These are phyloP conservation scores for Drosophila pectinifera DNA, from an alignment of 1,140 invertebrate genomes.

Conservation along the genomic window DNA sequence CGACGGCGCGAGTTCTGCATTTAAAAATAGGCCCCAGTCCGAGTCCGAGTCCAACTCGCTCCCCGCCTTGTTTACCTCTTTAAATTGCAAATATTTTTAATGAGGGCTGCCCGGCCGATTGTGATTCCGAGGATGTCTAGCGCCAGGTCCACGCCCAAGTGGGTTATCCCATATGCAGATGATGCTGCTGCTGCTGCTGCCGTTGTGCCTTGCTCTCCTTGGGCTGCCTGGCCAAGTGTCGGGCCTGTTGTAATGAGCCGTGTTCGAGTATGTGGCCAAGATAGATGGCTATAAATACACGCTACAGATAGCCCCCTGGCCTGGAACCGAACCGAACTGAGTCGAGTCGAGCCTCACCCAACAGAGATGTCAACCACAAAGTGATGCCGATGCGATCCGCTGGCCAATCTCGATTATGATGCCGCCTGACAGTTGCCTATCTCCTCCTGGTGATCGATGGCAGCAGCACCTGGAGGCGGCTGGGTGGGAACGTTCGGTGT, in stretches of 20 bases:
- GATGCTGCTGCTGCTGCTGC: neutral
- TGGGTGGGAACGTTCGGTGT: neutral
- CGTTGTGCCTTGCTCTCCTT: too few species aligned
- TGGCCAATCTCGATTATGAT: conserved; percentile 35
- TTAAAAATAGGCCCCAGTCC: conserved; percentile 69
- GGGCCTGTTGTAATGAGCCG: conserved; percentile 72
- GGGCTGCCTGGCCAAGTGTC: conserved; percentile 59
- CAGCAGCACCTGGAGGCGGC: conserved; percentile 15
- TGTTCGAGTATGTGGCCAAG: conserved; percentile 37
- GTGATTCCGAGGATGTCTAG: conserved; percentile 32
- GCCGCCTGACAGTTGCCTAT: conserved; percentile 37
- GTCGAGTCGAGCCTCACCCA: neutral
- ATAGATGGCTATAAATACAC: conserved; percentile 65
- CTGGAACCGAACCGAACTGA: neutral
- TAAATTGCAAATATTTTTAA: conserved; percentile 80
- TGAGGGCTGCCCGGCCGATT: conserved; percentile 42
- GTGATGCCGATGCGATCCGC: conserved; percentile 13
- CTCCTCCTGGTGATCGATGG: conserved; percentile 15
- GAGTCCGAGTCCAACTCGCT: neutral
- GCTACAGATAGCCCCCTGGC: conserved; percentile 20
- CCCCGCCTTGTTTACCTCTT: conserved; percentile 39
- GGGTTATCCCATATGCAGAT: conserved; percentile 48
- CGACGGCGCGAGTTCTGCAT: conserved; percentile 72
- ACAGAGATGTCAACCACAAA: conserved; percentile 52
- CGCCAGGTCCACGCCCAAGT: conserved; percentile 49